A percentile compares a stretch with the other conserved stretches of the same genome.
phyloP scores from a whole-genome alignment of 2,797 vertebrate species.

The Pseudotriccus pelzelni region DNA sequence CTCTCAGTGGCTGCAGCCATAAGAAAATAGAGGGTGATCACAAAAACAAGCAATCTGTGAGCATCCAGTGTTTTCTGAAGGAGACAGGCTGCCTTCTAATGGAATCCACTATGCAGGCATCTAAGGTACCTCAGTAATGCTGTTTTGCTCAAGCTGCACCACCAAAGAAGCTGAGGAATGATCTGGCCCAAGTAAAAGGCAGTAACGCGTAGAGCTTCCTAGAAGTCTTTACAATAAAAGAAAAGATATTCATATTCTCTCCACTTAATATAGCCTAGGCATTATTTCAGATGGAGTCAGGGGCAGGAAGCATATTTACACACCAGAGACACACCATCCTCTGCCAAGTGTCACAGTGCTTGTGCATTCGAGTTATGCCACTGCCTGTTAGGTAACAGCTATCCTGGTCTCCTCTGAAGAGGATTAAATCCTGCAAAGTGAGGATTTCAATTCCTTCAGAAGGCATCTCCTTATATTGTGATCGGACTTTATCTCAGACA shows the following conservation, averaged over 20 bases:
- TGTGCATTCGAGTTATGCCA: not conserved
- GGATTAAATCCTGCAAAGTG: not conserved
- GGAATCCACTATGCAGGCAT: not conserved
- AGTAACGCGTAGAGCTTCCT: not conserved
- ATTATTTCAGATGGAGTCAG: not conserved
- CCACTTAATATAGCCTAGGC: not conserved
- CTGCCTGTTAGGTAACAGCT: not conserved
- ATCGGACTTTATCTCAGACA: not conserved
- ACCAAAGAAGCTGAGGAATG: not conserved
- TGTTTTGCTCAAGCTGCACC: not conserved
- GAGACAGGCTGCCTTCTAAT: not conserved
- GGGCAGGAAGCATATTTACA: not conserved
- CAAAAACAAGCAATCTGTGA: not conserved
- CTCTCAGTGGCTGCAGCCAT: not conserved
- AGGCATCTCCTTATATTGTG: not conserved
- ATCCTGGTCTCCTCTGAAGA: not conserved
- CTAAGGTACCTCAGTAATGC: not conserved
- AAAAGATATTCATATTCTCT: not conserved
- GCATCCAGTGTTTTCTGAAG: not conserved
- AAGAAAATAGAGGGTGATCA: not conserved
- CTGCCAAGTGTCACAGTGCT: not conserved
- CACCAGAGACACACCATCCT: not conserved
- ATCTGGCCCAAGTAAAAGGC: not conserved
- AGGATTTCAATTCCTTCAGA: not conserved
- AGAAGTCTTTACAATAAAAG: not conserved